phyloP scores from a whole-genome alignment of 2,888 invertebrate species.

The Hesperia comma region DNA sequence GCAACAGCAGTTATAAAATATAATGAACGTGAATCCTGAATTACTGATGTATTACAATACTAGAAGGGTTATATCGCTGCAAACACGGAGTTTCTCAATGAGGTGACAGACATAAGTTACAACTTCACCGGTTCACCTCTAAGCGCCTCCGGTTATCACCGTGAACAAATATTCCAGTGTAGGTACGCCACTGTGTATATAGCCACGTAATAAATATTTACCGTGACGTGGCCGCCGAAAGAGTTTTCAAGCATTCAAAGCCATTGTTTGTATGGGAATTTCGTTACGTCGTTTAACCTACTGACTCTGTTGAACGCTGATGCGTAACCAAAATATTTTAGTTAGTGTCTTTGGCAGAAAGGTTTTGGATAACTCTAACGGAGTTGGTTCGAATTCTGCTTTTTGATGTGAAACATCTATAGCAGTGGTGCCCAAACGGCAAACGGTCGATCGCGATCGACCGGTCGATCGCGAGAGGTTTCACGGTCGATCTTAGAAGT shows the following conservation, averaged over 20 bases:
- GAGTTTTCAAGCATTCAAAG: slow-evolving; percentile 17
- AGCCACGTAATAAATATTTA: slow-evolving; percentile 11
- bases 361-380: no score
- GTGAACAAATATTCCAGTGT: slow-evolving; percentile 30
- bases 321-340: background rate
- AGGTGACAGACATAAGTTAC: background rate
- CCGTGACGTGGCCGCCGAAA: slow-evolving; percentile 30
- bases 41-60: no score
- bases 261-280: slow-evolving; percentile 25
- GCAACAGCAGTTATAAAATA: no score
- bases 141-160: slow-evolving; percentile 56
- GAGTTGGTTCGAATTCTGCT: no score
- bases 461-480: no score
- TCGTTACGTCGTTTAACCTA: slow-evolving; percentile 16
- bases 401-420: no score
- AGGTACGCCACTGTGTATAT: background rate
- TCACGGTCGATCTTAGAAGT: no score
- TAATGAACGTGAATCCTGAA: no score
- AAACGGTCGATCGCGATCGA: no score
- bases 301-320: slow-evolving; percentile 11
- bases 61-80: no score
- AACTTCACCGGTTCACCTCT: slow-evolving; percentile 46
- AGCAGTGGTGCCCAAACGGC: no score
- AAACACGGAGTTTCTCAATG: background rate
- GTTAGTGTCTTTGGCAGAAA: background rate